Percentiles rank a stretch among this genome's conserved stretches.
phyloP scores from a whole-genome alignment of 1,140 invertebrate species.

The Apis florea region DNA sequence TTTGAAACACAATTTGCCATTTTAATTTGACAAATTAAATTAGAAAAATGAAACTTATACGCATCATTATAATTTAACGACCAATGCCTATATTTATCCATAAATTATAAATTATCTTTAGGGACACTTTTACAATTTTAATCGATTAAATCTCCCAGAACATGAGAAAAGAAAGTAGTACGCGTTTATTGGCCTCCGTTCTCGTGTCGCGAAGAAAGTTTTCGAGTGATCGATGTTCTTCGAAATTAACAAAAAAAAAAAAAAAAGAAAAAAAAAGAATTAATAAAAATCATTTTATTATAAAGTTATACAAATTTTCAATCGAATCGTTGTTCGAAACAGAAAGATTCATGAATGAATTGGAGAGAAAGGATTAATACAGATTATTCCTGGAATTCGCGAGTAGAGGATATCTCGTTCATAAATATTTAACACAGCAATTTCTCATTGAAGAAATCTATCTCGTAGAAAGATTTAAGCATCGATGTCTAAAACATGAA shows the following conservation, averaged over 20 bases:
- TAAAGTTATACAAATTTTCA: neutral
- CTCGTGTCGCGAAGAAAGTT: neutral
- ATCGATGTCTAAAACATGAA: neutral
- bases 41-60: too few species aligned
- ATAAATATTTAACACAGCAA: slow-evolving; percentile 29
- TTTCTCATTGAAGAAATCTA: neutral
- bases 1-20: too few species aligned
- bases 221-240: too few species aligned
- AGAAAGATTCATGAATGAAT: neutral
- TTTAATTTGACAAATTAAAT: too few species aligned
- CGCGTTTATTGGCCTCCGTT: neutral
- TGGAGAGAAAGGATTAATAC: neutral
- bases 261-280: too few species aligned
- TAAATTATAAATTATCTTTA: too few species aligned
- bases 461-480: neutral
- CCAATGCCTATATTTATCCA: too few species aligned
- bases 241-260: too few species aligned
- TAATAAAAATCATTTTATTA: too few species aligned
- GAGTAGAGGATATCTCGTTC: neutral
- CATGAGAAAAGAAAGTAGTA: slow-evolving; percentile 35
- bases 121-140: slow-evolving; percentile 19
- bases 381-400: slow-evolving; percentile 21
- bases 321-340: neutral
- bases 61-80: too few species aligned
- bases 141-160: slow-evolving; percentile 26